These are phyloP conservation scores for Anomalospiza imberbis DNA, from an alignment of 2,797 vertebrate species.

Conservation along the genomic window DNA sequence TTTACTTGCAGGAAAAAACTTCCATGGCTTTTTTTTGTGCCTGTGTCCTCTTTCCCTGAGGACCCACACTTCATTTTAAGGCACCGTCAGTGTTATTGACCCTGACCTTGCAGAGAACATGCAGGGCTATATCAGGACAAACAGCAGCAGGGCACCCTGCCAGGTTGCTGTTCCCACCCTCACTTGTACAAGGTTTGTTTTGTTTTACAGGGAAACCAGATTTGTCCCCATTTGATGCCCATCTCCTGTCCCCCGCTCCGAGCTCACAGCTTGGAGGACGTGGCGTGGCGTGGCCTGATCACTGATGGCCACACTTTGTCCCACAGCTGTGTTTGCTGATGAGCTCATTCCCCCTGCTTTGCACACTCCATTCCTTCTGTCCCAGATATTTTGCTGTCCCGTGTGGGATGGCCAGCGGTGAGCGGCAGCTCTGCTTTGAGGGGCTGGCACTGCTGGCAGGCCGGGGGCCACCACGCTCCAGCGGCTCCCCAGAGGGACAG, in stretches of 20 bases:
- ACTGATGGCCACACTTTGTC: neutral
- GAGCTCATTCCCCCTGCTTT: neutral
- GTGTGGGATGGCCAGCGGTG: accelerated
- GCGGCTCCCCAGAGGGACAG: neutral
- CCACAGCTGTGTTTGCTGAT: neutral
- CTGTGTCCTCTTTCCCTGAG: neutral
- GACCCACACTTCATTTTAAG: neutral
- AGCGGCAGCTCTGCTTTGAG: neutral
- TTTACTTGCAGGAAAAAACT: neutral
- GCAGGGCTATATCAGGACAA: neutral
- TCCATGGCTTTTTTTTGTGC: neutral
- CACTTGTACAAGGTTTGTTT: neutral
- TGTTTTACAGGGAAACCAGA: neutral
- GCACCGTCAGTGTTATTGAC: neutral
- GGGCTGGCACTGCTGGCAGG: neutral
- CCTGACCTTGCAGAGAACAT: neutral
- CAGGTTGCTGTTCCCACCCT: neutral
- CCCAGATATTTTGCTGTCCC: neutral
- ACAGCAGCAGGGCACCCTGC: neutral
- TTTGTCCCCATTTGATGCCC: neutral
- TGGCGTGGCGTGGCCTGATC: neutral
- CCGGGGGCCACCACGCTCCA: accelerated
- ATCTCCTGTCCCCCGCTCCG: neutral
- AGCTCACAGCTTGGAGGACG: neutral
- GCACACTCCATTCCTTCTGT: neutral